Conservation (phyloP, 1,140 invertebrate genomes). For the Trichoplusia ni region DNA sequence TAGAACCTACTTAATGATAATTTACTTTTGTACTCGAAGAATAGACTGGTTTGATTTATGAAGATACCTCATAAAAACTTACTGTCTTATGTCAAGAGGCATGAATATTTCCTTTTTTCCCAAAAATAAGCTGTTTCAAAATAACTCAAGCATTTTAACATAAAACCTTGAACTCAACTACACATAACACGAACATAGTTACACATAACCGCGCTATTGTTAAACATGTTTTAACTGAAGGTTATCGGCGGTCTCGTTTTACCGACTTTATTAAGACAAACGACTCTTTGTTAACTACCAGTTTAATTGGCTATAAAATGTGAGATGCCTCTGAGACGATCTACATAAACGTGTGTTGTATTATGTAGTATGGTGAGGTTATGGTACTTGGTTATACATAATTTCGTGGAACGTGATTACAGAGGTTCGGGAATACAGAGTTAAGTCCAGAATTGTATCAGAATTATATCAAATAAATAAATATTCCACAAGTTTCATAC, state of each 20-base stretch:
- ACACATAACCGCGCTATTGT: slow-evolving; percentile 6
- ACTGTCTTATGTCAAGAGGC: too few relatives aligned
- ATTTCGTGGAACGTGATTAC: background rate
- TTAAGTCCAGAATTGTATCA: too few relatives aligned
- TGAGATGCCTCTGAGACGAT: slow-evolving; percentile 37
- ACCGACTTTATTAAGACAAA: slow-evolving; percentile 52
- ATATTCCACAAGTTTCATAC: too few relatives aligned
- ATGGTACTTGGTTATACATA: background rate
- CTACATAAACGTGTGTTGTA: slow-evolving; percentile 2
- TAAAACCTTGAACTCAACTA: background rate
- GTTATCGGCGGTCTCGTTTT: slow-evolving; percentile 39
- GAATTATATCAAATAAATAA: too few relatives aligned
- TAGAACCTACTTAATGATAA: too few relatives aligned
- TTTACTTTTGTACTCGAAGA: too few relatives aligned
- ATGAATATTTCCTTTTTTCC: too few relatives aligned
- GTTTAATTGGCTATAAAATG: slow-evolving; percentile 54
- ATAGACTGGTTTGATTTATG: too few relatives aligned
- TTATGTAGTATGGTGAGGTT: background rate
- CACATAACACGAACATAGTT: background rate
- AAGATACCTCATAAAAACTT: too few relatives aligned
- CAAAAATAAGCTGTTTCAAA: too few relatives aligned
- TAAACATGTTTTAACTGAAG: slow-evolving; percentile 27
- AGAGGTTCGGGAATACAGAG: too few relatives aligned
- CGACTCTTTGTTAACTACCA: slow-evolving; percentile 41
- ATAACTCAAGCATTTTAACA: too few relatives aligned